phyloP scores from a whole-genome alignment of 35 echinoderm and acorn worm species.

The Holothuria glaberrima region DNA sequence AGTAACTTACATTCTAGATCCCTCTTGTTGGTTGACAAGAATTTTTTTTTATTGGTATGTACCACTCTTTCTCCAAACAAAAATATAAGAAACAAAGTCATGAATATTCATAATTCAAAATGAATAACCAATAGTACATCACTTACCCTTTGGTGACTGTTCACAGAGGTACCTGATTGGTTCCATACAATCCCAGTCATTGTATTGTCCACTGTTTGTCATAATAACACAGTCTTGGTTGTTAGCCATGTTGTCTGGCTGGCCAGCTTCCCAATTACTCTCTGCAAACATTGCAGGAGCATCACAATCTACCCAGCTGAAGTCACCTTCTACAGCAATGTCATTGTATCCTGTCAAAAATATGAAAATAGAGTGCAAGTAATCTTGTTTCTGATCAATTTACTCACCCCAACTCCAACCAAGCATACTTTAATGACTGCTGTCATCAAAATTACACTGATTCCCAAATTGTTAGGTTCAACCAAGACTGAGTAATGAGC shows the following conservation, averaged over 20 bases:
- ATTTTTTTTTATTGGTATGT: too few relatives aligned
- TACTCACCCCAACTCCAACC: too few relatives aligned
- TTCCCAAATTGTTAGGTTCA: too few relatives aligned
- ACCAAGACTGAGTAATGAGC: too few relatives aligned
- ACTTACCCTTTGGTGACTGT: constrained; percentile 78
- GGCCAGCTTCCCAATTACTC: constrained; percentile 77
- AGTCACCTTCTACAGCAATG: constrained; percentile 72
- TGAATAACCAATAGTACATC: too few relatives aligned
- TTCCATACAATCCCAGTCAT: constrained; percentile 78
- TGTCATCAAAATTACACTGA: too few relatives aligned
- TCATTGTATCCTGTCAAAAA: constrained; percentile 80
- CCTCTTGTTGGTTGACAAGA: too few relatives aligned
- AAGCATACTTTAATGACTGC: too few relatives aligned
- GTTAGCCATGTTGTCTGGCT: constrained; percentile 71
- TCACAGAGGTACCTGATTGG: constrained; percentile 83
- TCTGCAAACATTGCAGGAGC: constrained; percentile 48
- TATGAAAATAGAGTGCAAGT: too few relatives aligned
- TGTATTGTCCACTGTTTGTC: constrained; percentile 63
- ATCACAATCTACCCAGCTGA: constrained; percentile 90
- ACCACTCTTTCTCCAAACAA: not conserved
- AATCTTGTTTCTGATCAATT: too few relatives aligned
- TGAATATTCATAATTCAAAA: constrained; percentile 28
- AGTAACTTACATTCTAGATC: too few relatives aligned
- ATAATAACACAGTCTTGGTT: constrained; percentile 81
- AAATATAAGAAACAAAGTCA: not conserved